phyloP scores from a whole-genome alignment of 2,797 vertebrate species.

The Gouania willdenowi region DNA sequence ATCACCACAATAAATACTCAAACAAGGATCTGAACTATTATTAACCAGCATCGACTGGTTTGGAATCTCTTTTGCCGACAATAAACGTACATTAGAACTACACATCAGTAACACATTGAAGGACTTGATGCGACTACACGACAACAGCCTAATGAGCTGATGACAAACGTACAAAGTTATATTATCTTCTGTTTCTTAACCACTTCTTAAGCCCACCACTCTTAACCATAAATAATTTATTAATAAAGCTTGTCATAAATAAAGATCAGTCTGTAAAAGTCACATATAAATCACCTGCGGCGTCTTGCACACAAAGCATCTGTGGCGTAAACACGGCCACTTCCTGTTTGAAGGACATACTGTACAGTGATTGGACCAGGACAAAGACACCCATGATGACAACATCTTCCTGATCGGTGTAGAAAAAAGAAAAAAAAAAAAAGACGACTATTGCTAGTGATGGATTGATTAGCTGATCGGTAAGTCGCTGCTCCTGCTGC shows the following conservation, averaged over 20 bases:
- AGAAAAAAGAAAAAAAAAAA: constrained; percentile 19
- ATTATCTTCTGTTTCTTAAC: constrained; percentile 6
- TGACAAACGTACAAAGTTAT: constrained; percentile 12
- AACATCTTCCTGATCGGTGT: constrained; percentile 41
- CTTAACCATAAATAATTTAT: constrained; percentile 67
- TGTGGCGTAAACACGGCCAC: constrained; percentile 42
- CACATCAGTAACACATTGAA: constrained; percentile 15
- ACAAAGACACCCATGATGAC: constrained; percentile 28
- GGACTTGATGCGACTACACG: constrained; percentile 19
- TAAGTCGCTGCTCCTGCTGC: constrained; percentile 50
- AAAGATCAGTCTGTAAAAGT: constrained; percentile 64
- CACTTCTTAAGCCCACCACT: constrained; percentile 29
- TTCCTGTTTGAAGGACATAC: constrained; percentile 51
- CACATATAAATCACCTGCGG: constrained; percentile 64
- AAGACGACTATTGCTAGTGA: constrained; percentile 66
- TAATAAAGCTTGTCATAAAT: constrained; percentile 69
- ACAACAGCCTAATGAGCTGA: constrained; percentile 34
- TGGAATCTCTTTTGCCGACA: constrained; percentile 29
- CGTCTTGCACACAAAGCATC: constrained; percentile 35
- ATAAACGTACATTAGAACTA: constrained; percentile 9
- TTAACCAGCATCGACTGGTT: constrained; percentile 2
- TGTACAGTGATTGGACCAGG: constrained; percentile 10
- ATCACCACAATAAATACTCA: constrained; percentile 6
- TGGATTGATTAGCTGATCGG: constrained; percentile 31
- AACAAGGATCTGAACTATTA: constrained; percentile 4